Evolutionary conservation across 2,888 invertebrate genomes (phyloP).

Genomic region (Sphaeridia pumilis): DNA sequence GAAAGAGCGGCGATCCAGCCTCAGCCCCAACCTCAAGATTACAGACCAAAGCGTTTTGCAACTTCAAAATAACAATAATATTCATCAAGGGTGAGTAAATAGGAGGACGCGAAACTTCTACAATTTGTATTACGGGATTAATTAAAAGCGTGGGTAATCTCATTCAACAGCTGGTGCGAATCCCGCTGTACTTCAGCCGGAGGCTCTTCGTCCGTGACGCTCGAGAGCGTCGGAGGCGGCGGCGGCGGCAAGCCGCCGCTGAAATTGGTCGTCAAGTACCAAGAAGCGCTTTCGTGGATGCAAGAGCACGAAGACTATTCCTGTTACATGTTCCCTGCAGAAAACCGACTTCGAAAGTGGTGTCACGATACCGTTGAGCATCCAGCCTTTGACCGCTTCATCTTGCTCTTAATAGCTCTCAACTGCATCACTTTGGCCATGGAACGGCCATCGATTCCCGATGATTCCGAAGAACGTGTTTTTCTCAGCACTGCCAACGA

Average conservation of each 20-base stretch:
- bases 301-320: conserved; percentile 80
- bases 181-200: conserved; percentile 33
- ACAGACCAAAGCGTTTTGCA: conserved; percentile 34
- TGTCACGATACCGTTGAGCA: conserved; percentile 73
- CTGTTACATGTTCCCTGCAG: conserved; percentile 77
- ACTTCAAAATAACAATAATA: conserved; percentile 36
- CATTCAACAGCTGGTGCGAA: conserved; percentile 35
- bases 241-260: conserved; percentile 32
- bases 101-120: too few relatives aligned
- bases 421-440: conserved; percentile 99
- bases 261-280: conserved; percentile 35
- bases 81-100: conserved; percentile 34
- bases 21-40: conserved; percentile 36
- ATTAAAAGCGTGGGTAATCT: too few relatives aligned
- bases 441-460: conserved; percentile 98
- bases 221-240: conserved; percentile 17
- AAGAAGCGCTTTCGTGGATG: conserved; percentile 47
- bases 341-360: conserved; percentile 68
- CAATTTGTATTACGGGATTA: too few relatives aligned
- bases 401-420: conserved; percentile 90
- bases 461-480: conserved; percentile 73
- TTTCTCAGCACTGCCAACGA: conserved; percentile 88
- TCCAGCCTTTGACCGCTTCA: conserved; percentile 94
- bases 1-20: conserved; percentile 32
- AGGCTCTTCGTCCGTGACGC: conserved; percentile 29